Evolutionary conservation across 2,888 invertebrate species (phyloP).

Genomic region (Drosophila falleni): DNA sequence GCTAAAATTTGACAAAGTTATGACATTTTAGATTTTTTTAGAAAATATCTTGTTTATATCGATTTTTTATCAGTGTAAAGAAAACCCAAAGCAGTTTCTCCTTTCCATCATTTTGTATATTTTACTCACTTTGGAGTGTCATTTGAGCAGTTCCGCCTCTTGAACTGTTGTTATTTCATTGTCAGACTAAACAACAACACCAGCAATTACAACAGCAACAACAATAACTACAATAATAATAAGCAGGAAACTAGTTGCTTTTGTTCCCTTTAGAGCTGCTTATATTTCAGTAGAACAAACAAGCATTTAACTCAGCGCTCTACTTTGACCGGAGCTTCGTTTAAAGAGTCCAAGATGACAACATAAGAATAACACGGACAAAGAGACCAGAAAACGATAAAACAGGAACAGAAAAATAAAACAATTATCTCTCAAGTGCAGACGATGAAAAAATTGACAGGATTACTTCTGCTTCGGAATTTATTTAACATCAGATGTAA

Average conservation of each 20-base stretch:
- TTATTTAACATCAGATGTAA: background rate
- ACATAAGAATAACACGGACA: background rate
- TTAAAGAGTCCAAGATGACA: slow-evolving; percentile 3
- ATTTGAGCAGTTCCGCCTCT: slow-evolving; percentile 56
- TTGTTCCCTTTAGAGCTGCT: slow-evolving; percentile 19
- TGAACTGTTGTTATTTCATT: slow-evolving; percentile 39
- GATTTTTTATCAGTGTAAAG: background rate
- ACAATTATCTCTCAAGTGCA: slow-evolving; percentile 4
- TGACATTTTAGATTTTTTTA: no score
- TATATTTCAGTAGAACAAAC: slow-evolving; percentile 26
- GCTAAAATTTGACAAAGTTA: no score
- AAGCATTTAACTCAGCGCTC: slow-evolving; percentile 12
- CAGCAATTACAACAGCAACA: background rate
- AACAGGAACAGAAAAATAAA: background rate
- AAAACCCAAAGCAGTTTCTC: slow-evolving; percentile 5
- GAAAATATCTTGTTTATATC: no score
- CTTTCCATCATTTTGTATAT: slow-evolving; percentile 23
- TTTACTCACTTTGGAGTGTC: slow-evolving; percentile 60
- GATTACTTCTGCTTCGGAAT: background rate
- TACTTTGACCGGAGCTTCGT: slow-evolving; percentile 5
- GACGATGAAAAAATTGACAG: slow-evolving; percentile 7
- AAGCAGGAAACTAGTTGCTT: slow-evolving; percentile 35
- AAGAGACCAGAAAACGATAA: background rate
- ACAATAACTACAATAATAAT: background rate
- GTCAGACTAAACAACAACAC: slow-evolving; percentile 20